Base-by-base conservation (phyloP, 2,113 vertebrate genomes). In the Apodemus speciosus region DNA sequence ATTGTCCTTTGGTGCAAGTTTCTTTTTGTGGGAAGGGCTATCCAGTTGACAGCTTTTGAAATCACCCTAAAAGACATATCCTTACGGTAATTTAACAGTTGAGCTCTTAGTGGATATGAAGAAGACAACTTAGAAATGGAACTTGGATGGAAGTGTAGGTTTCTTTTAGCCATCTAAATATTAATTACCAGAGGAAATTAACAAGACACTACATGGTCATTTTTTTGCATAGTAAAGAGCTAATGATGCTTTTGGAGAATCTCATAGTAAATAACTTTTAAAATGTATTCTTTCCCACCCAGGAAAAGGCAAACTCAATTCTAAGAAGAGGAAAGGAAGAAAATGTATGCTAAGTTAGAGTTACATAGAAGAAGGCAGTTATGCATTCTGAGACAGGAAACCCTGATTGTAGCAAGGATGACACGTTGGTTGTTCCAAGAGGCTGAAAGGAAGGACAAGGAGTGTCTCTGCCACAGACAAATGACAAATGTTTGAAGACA, bases 171-270 rank as follows among this genome's bases (percentile, higher is more conserved):
- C 9, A 76, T 88, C 43, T 79, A 92, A 92, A 84, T 94, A 92
- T 88, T 94, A 81, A 73, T 66, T 91, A 18, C 35, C 46, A 30
- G 27, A 88, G 89, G 73, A 85, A 92, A 88, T 49, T 58, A 27
- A 60, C 75, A 0, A 40, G 53, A 27, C 16, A 20, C 85, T 69
- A 5, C 89, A 69, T 9, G 20, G 2, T 91, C 66, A 90, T 90
- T 69, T 30, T 86, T 3, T 88, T 8, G 30, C 14, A 35, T 88
- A 89, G 27, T 73, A 83, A 80, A 58, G 32, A 51, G 43, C 30
- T n/a, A 90, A 71, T 88, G 56, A 92, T 89, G 46, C 43, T 89
- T 94, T 96, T 81, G 40, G 81, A 95, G 71, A 95, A 88, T 6
- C 14, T 9, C 38, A 21, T 73, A 92, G 38, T 51, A 88, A 93